Percentiles rank a stretch among this genome's conserved stretches.
Evolutionary conservation across 64 coral and sea anemone species (phyloP).

Genomic region (Platygyra sinensis): DNA sequence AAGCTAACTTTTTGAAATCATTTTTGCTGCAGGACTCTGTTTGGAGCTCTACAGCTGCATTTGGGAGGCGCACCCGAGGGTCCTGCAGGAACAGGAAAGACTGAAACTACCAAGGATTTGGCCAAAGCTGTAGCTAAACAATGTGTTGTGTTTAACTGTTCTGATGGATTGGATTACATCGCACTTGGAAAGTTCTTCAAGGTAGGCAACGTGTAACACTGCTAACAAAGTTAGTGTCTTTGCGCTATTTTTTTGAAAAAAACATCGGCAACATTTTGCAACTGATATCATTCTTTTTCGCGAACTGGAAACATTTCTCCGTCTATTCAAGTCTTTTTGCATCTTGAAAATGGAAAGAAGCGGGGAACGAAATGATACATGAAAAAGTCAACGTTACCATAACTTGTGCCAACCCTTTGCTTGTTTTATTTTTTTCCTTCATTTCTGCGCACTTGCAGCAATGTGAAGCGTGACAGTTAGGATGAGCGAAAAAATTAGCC

Average conservation of each 20-base stretch:
- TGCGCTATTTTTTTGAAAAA: background rate
- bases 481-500: no score
- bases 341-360: no score
- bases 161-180: conserved; percentile 96
- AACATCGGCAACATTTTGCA: no score
- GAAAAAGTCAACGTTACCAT: no score
- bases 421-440: no score
- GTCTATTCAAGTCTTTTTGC: no score
- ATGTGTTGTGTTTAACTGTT: conserved; percentile 97
- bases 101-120: conserved; percentile 96
- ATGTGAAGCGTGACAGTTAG: no score
- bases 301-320: no score
- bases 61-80: conserved; percentile 94
- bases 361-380: no score
- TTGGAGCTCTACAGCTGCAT: conserved; percentile 94
- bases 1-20: background rate
- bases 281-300: no score
- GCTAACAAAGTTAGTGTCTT: background rate
- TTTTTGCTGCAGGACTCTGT: conserved; percentile 64
- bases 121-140: conserved; percentile 96
- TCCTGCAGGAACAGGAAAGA: conserved; percentile 96
- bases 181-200: conserved; percentile 98
- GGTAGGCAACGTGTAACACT: conserved; percentile 21
- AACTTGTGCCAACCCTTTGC: no score
- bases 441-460: no score